Evolutionary conservation across 2,797 vertebrate genomes (phyloP).

Genomic region (Crenuchus spilurus): DNA sequence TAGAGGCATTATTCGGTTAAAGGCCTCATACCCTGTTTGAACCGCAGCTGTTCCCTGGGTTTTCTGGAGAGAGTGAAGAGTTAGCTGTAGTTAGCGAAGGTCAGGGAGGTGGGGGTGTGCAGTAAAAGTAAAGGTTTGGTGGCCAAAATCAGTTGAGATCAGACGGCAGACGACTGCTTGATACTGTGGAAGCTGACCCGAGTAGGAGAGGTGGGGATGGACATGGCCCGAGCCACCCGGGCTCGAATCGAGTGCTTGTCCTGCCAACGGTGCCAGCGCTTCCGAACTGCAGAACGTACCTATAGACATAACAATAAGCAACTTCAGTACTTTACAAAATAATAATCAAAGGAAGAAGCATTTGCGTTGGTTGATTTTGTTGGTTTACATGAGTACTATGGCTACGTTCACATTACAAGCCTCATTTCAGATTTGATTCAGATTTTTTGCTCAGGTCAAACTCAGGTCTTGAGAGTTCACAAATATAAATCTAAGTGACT

Average conservation of each 20-base stretch:
- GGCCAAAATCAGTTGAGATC: conserved; percentile 51
- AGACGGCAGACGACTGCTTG: conserved; percentile 88
- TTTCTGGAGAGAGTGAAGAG: conserved; percentile 29
- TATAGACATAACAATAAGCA: conserved; percentile 55
- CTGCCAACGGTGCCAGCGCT: conserved; percentile 92
- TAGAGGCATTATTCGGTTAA: conserved; percentile 13
- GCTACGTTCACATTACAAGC: too few species aligned
- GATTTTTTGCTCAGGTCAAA: too few species aligned
- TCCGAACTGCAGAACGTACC: conserved; percentile 89
- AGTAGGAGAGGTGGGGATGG: conserved; percentile 90
- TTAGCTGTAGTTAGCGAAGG: conserved; percentile 17
- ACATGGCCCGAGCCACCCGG: conserved; percentile 85
- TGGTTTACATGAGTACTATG: too few species aligned
- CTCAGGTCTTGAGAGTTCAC: too few species aligned
- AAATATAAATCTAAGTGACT: too few species aligned
- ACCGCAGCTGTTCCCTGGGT: conserved; percentile 52
- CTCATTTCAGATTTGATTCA: too few species aligned
- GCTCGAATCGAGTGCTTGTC: conserved; percentile 91
- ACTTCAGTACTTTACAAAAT: not conserved
- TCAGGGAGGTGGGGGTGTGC: not conserved
- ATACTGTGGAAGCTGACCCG: conserved; percentile 93
- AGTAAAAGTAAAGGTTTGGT: not conserved
- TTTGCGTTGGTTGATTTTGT: too few species aligned
- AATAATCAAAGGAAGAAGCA: too few species aligned
- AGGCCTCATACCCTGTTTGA: conserved; percentile 55